phyloP scores from a whole-genome alignment of 2,888 invertebrate genomes.

The Patella caerulea region DNA sequence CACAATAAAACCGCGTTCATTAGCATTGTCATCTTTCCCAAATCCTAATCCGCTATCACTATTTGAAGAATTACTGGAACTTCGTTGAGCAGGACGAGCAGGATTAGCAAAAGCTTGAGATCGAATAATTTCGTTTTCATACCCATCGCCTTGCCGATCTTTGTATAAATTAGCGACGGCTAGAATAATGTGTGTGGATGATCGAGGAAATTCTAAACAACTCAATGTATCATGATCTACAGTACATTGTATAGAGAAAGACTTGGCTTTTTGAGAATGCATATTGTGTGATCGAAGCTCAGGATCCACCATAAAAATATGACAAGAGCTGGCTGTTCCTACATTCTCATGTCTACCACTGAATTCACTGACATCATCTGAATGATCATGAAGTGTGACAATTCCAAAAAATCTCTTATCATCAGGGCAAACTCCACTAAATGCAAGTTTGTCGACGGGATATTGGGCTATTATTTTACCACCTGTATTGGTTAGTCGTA shows the following conservation, averaged over 20 bases:
- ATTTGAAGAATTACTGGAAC: slow-evolving; percentile 86
- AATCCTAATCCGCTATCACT: slow-evolving; percentile 97
- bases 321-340: slow-evolving; percentile 79
- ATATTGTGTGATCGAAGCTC: slow-evolving; percentile 86
- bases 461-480: slow-evolving; percentile 88
- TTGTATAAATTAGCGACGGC: slow-evolving; percentile 76
- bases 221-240: slow-evolving; percentile 71
- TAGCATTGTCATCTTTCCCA: slow-evolving; percentile 68
- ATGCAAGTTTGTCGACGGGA: slow-evolving; percentile 87
- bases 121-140: slow-evolving; percentile 60
- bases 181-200: slow-evolving; percentile 79
- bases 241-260: slow-evolving; percentile 84
- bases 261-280: slow-evolving; percentile 85
- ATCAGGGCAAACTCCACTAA: slow-evolving; percentile 90
- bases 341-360: slow-evolving; percentile 55
- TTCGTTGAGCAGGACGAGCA: slow-evolving; percentile 40
- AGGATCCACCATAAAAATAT: slow-evolving; percentile 94
- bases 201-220: slow-evolving; percentile 91
- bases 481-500: slow-evolving; percentile 82
- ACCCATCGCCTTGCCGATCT: slow-evolving; percentile 52
- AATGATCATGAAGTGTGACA: slow-evolving; percentile 78
- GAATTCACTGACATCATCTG: slow-evolving; percentile 48
- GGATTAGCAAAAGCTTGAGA: slow-evolving; percentile 63
- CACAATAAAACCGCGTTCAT: slow-evolving; percentile 39
- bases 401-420: slow-evolving; percentile 93